These are phyloP conservation scores for Eurytoma californica DNA, from an alignment of 2,888 invertebrate species.

Conservation along the genomic window DNA sequence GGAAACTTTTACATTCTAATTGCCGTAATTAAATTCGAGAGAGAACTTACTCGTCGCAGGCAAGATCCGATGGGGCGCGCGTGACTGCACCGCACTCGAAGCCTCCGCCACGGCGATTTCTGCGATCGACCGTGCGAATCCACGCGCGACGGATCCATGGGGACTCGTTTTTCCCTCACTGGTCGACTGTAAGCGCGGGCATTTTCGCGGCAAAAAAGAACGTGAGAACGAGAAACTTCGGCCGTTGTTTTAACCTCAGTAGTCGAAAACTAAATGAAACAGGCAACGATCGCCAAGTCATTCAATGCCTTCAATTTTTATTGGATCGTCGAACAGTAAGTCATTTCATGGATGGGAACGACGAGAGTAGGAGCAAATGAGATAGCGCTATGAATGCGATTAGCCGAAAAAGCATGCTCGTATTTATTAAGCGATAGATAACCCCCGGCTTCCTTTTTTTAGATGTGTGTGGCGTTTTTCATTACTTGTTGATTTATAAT, in stretches of 20 bases:
- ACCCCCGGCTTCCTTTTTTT: slow-evolving; percentile 64
- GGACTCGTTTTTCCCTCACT: not conserved
- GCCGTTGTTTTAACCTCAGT: not conserved
- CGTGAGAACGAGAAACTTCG: not conserved
- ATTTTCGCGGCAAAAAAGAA: not conserved
- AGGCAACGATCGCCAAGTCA: slow-evolving; percentile 45
- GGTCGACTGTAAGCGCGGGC: not conserved
- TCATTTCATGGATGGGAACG: slow-evolving; percentile 69
- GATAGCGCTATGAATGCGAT: slow-evolving; percentile 61
- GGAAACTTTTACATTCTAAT: slow-evolving; percentile 69
- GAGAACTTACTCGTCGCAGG: slow-evolving; percentile 66
- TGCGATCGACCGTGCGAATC: slow-evolving; percentile 3
- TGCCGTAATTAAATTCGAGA: slow-evolving; percentile 69
- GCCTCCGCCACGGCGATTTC: slow-evolving; percentile 1
- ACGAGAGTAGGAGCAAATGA: slow-evolving; percentile 51
- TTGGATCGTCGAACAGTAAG: slow-evolving; percentile 66
- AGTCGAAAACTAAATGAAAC: slow-evolving; percentile 45
- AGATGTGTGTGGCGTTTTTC: not conserved
- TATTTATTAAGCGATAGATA: slow-evolving; percentile 72
- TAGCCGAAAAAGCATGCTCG: slow-evolving; percentile 70
- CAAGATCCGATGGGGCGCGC: slow-evolving; percentile 39
- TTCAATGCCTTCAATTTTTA: slow-evolving; percentile 64
- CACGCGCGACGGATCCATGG: slow-evolving; percentile 1
- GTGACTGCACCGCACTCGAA: slow-evolving; percentile 26
- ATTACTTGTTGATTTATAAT: not conserved